Base-by-base conservation (phyloP, 2,888 invertebrate species). In the Lithophane leautieri region DNA sequence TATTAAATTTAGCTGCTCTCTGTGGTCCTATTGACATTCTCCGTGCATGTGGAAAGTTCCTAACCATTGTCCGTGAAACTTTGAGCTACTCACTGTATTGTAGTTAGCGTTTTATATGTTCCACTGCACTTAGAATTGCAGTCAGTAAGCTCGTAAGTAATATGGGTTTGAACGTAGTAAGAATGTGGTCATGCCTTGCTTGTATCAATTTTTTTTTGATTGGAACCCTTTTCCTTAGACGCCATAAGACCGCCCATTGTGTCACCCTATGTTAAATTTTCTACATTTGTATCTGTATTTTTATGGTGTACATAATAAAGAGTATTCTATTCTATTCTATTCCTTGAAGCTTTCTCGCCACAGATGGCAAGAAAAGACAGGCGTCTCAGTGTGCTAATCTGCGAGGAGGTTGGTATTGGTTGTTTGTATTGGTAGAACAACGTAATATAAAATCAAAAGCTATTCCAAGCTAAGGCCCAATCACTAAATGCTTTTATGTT, bases 21-120 rank as follows among this genome's bases (percentile, higher is more conserved):
- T 22, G 40, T 16, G 63, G 56, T 50, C 70, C 47, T 88, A 87
- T 88, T 85, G 87, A 78, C 81, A 67, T 71, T 80, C 76, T 74
- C 78, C 42, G 28, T 65, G 69, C 34, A 76, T 70, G 73, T 69
- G 63, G 69, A 81, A 80, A 85, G 76, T 88, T 87, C 50, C 52
- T 62, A 83, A 81, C 79, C 77, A 16, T 70, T 56, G 79, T 42
- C 70, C 76, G 47, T 79, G 74, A 19, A 87, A 85, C 78, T 87
- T 85, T n/a, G 16, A 47, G 34, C 52, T 40, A 61, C 65, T 67
- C 47, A 52, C 34, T 67, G 69, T 75, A 70, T 69, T 78, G 61
- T 73, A 78, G 79, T 78, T 81, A 79, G 65, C 34, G 52, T 74
- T 60, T 74, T 58, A 73, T 65, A 74, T 71, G 56, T 63, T 68